Evolutionary conservation across 1,140 invertebrate genomes (phyloP).

Genomic region (Cataglyphis hispanica): DNA sequence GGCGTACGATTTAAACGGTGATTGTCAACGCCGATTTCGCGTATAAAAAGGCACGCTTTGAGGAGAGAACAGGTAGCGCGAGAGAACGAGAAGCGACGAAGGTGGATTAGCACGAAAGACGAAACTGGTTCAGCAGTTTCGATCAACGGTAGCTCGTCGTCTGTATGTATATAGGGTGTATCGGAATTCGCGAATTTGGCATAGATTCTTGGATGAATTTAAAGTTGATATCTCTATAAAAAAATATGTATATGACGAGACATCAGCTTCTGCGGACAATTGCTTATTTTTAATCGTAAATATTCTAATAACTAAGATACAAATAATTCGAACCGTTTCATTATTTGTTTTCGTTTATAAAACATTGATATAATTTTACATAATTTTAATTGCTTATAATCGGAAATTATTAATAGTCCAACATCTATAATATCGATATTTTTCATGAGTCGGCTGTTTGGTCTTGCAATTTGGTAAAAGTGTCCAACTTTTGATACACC

Average conservation of each 20-base stretch:
- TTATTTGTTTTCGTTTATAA: not conserved
- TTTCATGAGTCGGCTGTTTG: not conserved
- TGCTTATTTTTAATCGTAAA: not conserved
- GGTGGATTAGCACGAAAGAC: conserved; percentile 79
- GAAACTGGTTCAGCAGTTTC: conserved; percentile 83
- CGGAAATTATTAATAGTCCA: not conserved
- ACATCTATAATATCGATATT: not conserved
- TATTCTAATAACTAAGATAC: not conserved
- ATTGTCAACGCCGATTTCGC: conserved; percentile 35
- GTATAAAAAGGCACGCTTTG: conserved; percentile 46
- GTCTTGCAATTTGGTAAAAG: not conserved
- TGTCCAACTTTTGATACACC: conserved; percentile 29
- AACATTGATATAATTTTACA: not conserved
- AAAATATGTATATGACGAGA: not conserved
- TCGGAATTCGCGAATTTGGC: not conserved
- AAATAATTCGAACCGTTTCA: not conserved
- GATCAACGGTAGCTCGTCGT: conserved; percentile 74
- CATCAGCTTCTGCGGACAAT: not conserved
- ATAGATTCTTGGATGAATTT: not conserved
- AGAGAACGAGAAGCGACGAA: conserved; percentile 42
- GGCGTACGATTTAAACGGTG: conserved; percentile 37
- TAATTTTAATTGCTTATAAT: not conserved
- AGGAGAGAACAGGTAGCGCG: conserved; percentile 15
- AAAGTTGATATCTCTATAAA: not conserved
- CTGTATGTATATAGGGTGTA: conserved; percentile 48